Conservation (phyloP, 2,888 invertebrate species). For the Drosophila falleni region DNA sequence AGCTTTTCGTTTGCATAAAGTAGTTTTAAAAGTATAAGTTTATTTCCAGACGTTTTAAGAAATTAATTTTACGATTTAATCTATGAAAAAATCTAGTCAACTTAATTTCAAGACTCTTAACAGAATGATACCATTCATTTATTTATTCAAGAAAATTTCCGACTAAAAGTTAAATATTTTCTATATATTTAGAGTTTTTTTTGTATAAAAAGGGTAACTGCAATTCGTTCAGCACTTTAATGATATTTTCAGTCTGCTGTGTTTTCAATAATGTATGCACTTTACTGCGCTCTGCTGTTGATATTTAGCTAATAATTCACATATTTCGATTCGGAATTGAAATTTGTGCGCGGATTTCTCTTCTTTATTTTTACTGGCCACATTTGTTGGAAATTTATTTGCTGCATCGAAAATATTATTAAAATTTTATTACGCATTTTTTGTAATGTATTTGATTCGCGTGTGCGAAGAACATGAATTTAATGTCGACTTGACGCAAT, state of each 20-base stretch:
- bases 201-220: constrained; percentile 11
- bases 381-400: constrained; percentile 40
- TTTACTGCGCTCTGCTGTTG: constrained; percentile 22
- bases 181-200: too few species aligned
- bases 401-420: constrained; percentile 41
- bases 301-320: constrained; percentile 43
- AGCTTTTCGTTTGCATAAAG: neutral
- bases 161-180: too few species aligned
- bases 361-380: constrained; percentile 8
- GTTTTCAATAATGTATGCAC: constrained; percentile 24
- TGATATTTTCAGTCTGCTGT: neutral
- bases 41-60: too few species aligned
- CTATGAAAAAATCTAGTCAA: too few species aligned
- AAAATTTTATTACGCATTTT: constrained; percentile 42
- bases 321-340: constrained; percentile 17
- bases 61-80: too few species aligned
- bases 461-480: constrained; percentile 1
- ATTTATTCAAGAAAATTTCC: too few species aligned
- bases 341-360: constrained; percentile 8
- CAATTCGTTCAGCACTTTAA: neutral
- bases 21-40: neutral
- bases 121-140: too few species aligned
- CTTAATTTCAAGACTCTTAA: too few species aligned
- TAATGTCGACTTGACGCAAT: constrained; percentile 3
- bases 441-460: constrained; percentile 17